Evolutionary conservation across 2,888 invertebrate genomes (phyloP).

Genomic region (Lissocephala sabroskyi): DNA sequence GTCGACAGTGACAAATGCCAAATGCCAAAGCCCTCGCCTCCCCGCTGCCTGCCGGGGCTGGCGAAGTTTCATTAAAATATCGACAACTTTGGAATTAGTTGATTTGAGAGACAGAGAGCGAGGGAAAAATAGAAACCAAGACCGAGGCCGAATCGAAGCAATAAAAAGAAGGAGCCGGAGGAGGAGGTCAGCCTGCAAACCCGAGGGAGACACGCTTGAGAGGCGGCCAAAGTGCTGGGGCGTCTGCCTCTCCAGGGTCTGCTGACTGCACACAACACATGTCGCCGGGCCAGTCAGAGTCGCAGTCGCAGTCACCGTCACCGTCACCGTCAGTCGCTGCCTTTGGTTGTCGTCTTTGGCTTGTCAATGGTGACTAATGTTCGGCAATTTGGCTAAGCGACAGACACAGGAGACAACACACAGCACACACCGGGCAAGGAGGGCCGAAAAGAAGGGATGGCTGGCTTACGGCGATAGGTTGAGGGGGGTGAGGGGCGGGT

Average conservation of each 20-base stretch:
- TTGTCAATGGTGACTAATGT: conserved; percentile 66
- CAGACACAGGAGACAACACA: conserved; percentile 51
- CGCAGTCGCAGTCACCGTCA: neutral
- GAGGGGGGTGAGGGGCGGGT: conserved; percentile 11
- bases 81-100: conserved; percentile 54
- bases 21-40: no score
- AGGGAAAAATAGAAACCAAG: conserved; percentile 3
- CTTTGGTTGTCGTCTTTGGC: conserved; percentile 18
- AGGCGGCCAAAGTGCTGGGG: no score
- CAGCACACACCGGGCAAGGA: conserved; percentile 8
- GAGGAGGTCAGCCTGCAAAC: no score
- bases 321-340: neutral
- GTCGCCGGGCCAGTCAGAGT: neutral
- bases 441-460: conserved; percentile 13
- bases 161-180: neutral
- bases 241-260: no score
- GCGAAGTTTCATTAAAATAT: conserved; percentile 44
- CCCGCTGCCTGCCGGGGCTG: no score
- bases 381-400: conserved; percentile 64
- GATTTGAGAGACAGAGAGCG: conserved; percentile 36
- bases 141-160: neutral
- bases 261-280: no score
- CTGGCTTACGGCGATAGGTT: conserved; percentile 16
- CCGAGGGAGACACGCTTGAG: no score
- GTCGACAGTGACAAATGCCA: conserved; percentile 46